phyloP scores from a whole-genome alignment of 2,113 vertebrate species.

The Hiodon alosoides region DNA sequence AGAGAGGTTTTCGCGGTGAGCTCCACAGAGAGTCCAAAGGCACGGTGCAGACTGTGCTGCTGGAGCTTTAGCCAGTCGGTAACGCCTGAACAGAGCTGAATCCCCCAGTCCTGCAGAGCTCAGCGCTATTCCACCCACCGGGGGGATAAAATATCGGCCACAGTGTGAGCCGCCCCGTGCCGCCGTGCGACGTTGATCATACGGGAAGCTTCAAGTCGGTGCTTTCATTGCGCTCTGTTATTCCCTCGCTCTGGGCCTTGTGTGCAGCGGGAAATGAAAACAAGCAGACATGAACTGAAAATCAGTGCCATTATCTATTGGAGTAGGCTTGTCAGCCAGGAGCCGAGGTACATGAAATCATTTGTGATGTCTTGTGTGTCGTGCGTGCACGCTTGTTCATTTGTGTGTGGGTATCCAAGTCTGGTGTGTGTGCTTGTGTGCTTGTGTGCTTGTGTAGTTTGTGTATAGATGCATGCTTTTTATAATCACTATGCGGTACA shows the following conservation, averaged over 20 bases:
- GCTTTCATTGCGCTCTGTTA: conserved; percentile 25
- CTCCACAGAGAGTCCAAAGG: background rate
- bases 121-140: conserved; percentile 36
- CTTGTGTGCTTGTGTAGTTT: background rate
- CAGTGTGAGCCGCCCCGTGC: conserved; percentile 28
- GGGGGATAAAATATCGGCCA: conserved; percentile 38
- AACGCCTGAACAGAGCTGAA: conserved; percentile 32
- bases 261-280: conserved; percentile 20
- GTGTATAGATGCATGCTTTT: background rate
- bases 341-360: conserved; percentile 13
- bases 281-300: conserved; percentile 22
- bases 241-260: conserved; percentile 2
- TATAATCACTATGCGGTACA: too few relatives aligned
- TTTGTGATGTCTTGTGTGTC: conserved; percentile 21
- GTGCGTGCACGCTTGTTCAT: conserved; percentile 11
- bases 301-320: conserved; percentile 19
- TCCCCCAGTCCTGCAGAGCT: conserved; percentile 37
- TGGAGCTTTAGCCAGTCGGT: conserved; percentile 9
- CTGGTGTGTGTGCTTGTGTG: conserved; percentile 1
- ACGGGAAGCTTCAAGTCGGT: conserved; percentile 32
- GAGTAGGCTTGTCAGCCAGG: conserved; percentile 5
- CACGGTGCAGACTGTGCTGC: background rate
- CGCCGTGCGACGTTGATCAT: conserved; percentile 38
- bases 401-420: conserved; percentile 11
- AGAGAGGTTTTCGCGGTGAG: background rate